A percentile compares a stretch with the other conserved stretches of the same genome.
phyloP scores from a whole-genome alignment of 1,140 invertebrate species.

The Chrysomallon squamiferum region DNA sequence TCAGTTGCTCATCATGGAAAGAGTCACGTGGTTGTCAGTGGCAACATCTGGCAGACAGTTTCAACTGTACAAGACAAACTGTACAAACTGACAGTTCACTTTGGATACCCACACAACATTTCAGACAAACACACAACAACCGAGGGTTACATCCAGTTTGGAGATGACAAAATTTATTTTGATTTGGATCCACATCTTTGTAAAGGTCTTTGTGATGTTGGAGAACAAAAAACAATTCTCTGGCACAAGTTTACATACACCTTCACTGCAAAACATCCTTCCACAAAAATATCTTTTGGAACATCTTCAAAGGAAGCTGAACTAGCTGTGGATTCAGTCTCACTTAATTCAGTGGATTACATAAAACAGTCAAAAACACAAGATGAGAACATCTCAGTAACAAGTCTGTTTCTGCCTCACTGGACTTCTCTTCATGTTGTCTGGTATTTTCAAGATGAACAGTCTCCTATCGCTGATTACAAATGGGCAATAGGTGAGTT shows the following conservation, averaged over 20 bases:
- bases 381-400: slow-evolving; percentile 13
- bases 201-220: slow-evolving; percentile 7
- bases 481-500: slow-evolving; percentile 40
- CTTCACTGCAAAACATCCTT: slow-evolving; percentile 13
- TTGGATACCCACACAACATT: slow-evolving; percentile 10
- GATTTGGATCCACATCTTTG: slow-evolving; percentile 11
- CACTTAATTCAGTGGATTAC: slow-evolving; percentile 11
- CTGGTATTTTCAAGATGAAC: slow-evolving; percentile 33
- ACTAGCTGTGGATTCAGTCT: slow-evolving; percentile 20
- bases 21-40: slow-evolving; percentile 4
- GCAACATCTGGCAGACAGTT: slow-evolving; percentile 6
- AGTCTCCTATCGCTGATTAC: slow-evolving; percentile 33
- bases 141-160: slow-evolving; percentile 8
- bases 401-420: slow-evolving; percentile 30
- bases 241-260: slow-evolving; percentile 37
- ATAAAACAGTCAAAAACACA: slow-evolving; percentile 5
- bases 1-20: slow-evolving; percentile 4
- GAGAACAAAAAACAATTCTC: slow-evolving; percentile 3
- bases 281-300: slow-evolving; percentile 13
- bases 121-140: slow-evolving; percentile 10
- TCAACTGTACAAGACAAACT: background rate
- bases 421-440: slow-evolving; percentile 36
- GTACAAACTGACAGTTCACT: slow-evolving; percentile 13
- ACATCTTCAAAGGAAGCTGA: slow-evolving; percentile 1
- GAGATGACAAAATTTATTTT: slow-evolving; percentile 9